Percentiles rank a stretch among this genome's conserved stretches.
Evolutionary conservation across 2,113 vertebrate genomes (phyloP).

Genomic region (Thalassarche chlororhynchos): DNA sequence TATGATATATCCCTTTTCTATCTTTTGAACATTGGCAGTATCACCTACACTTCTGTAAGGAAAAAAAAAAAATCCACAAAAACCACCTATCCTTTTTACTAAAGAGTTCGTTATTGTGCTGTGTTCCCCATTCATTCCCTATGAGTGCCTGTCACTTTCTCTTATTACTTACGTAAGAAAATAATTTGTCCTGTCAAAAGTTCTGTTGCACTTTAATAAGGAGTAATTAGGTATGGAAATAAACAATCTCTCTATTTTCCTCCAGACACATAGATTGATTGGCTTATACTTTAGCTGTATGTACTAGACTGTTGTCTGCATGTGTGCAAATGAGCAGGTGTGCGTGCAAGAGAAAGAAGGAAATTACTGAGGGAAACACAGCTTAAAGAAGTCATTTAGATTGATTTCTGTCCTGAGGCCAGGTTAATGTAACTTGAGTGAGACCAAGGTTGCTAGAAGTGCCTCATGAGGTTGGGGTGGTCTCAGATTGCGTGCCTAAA

Average conservation of each 20-base stretch:
- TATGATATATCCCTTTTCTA: background rate
- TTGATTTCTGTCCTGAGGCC: background rate
- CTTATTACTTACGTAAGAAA: background rate
- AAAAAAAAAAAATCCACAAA: background rate
- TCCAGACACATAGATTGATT: background rate
- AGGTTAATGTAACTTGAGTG: background rate
- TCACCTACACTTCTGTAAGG: background rate
- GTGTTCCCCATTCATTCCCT: background rate
- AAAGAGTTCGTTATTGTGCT: background rate
- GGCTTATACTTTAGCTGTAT: background rate
- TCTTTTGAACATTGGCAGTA: background rate
- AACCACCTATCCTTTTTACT: background rate
- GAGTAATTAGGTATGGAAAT: conserved; percentile 38
- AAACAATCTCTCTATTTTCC: conserved; percentile 1
- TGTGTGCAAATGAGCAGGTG: background rate
- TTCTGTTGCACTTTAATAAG: conserved; percentile 46
- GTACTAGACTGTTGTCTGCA: background rate
- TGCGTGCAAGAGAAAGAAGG: background rate
- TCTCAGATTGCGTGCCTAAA: background rate
- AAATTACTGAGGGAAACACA: background rate
- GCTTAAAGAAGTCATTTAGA: background rate
- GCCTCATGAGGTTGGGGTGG: background rate
- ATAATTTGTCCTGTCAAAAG: conserved; percentile 20
- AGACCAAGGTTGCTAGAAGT: background rate
- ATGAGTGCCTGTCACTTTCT: background rate